These are phyloP conservation scores for Leptonema lineaticorne DNA, from an alignment of 1,140 invertebrate genomes.

Conservation along the genomic window DNA sequence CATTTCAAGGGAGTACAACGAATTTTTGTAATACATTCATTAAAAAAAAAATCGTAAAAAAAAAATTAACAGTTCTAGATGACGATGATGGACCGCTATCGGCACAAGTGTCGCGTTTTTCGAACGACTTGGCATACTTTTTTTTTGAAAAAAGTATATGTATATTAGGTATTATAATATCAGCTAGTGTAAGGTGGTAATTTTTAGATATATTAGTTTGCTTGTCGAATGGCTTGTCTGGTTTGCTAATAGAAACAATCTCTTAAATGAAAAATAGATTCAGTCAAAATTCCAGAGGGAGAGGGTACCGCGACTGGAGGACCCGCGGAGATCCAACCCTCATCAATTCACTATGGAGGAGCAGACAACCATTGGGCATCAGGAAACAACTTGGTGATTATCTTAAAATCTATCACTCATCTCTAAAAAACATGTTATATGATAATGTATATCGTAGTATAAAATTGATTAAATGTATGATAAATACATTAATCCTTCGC, in stretches of 20 bases:
- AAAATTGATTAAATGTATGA: not conserved
- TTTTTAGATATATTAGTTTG: slow-evolving; percentile 21
- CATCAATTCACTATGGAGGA: slow-evolving; percentile 68
- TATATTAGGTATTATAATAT: slow-evolving; percentile 15
- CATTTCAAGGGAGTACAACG: no score
- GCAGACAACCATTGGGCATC: slow-evolving; percentile 67
- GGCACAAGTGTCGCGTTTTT: not conserved
- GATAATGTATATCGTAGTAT: not conserved
- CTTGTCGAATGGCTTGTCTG: slow-evolving; percentile 37
- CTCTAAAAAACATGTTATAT: not conserved
- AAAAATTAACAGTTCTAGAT: no score
- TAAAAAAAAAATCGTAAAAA: no score
- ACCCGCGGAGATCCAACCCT: slow-evolving; percentile 65
- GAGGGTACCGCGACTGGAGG: slow-evolving; percentile 66
- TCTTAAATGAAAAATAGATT: slow-evolving; percentile 50
- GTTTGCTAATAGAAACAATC: slow-evolving; percentile 36
- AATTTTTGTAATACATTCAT: no score
- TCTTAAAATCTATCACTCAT: not conserved
- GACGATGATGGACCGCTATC: not conserved
- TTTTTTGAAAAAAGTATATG: no score
- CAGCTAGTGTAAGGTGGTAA: slow-evolving; percentile 14
- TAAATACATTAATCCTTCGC: no score
- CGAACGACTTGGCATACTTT: no score
- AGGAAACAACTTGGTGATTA: slow-evolving; percentile 63
- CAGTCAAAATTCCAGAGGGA: slow-evolving; percentile 59